phyloP scores from a whole-genome alignment of 1,140 invertebrate species.

The Drosophila fuyamai region DNA sequence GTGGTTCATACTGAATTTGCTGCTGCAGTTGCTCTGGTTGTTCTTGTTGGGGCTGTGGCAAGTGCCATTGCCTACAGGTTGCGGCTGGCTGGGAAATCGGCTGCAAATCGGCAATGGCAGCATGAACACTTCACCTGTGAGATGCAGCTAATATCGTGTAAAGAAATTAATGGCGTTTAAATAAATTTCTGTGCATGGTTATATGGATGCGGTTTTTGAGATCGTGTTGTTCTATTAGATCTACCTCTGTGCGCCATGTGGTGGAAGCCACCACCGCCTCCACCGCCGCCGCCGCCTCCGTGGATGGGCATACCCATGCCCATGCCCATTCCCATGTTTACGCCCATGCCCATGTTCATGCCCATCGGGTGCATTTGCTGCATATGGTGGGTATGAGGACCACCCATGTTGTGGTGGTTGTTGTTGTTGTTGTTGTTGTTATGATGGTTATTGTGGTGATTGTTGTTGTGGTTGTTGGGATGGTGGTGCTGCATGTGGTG shows the following conservation, averaged over 20 bases:
- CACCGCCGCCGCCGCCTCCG: constrained; percentile 37
- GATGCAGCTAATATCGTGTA: constrained; percentile 82
- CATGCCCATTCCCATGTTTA: constrained; percentile 55
- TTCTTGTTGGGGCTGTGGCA: constrained; percentile 41
- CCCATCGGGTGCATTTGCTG: constrained; percentile 63
- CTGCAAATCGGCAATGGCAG: constrained; percentile 77
- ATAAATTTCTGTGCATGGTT: constrained; percentile 84
- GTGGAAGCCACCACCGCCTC: constrained; percentile 64
- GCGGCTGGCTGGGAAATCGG: constrained; percentile 36
- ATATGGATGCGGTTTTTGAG: constrained; percentile 85
- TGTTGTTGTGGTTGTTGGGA: constrained; percentile 22
- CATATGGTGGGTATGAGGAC: constrained; percentile 59
- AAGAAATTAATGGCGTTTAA: constrained; percentile 80
- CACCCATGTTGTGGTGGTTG: constrained; percentile 37
- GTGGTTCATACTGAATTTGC: constrained; percentile 1
- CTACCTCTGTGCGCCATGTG: constrained; percentile 85
- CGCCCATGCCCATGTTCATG: constrained; percentile 48
- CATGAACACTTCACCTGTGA: constrained; percentile 80
- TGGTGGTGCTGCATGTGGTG: constrained; percentile 46
- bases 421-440: constrained; percentile 28
- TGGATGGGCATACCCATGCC: constrained; percentile 53
- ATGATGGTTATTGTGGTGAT: constrained; percentile 32
- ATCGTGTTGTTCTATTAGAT: constrained; percentile 82
- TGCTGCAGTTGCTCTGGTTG: constrained; percentile 8
- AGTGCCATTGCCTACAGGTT: constrained; percentile 22